Conservation (phyloP, 92 coral and sea anemone species). For the Porites rus region DNA sequence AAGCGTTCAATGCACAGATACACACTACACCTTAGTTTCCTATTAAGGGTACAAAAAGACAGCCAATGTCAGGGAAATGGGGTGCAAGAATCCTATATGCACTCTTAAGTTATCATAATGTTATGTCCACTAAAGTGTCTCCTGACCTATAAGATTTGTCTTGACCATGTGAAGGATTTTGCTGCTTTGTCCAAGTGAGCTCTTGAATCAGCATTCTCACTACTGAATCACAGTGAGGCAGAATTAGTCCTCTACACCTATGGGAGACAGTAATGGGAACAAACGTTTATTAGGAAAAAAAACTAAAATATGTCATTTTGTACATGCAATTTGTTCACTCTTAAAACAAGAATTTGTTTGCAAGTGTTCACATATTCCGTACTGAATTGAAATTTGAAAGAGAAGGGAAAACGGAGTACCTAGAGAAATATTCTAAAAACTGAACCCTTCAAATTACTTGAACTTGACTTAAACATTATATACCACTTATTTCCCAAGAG, state of each 20-base stretch:
- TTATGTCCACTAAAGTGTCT: neutral
- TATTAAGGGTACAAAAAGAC: neutral
- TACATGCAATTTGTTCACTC: too few relatives aligned
- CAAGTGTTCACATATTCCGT: too few relatives aligned
- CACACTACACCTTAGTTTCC: conserved; percentile 75
- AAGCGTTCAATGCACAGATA: conserved; percentile 73
- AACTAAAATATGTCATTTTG: too few relatives aligned
- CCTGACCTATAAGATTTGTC: conserved; percentile 53
- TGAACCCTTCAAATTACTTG: too few relatives aligned
- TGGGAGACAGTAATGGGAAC: neutral
- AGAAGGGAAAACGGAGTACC: too few relatives aligned
- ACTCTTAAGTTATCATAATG: neutral
- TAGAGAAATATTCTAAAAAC: too few relatives aligned
- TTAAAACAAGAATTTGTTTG: too few relatives aligned
- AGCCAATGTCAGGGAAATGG: neutral
- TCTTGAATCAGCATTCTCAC: conserved; percentile 58
- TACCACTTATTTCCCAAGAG: too few relatives aligned
- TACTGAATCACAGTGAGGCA: conserved; percentile 62
- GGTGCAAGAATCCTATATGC: neutral
- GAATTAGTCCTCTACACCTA: conserved; percentile 68
- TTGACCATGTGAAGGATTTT: conserved; percentile 32
- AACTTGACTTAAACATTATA: too few relatives aligned
- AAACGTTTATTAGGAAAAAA: too few relatives aligned
- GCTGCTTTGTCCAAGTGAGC: conserved; percentile 62
- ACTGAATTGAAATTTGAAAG: too few relatives aligned